Evolutionary conservation across 2,113 vertebrate species (phyloP).

Genomic region (Bubo blakistoni): DNA sequence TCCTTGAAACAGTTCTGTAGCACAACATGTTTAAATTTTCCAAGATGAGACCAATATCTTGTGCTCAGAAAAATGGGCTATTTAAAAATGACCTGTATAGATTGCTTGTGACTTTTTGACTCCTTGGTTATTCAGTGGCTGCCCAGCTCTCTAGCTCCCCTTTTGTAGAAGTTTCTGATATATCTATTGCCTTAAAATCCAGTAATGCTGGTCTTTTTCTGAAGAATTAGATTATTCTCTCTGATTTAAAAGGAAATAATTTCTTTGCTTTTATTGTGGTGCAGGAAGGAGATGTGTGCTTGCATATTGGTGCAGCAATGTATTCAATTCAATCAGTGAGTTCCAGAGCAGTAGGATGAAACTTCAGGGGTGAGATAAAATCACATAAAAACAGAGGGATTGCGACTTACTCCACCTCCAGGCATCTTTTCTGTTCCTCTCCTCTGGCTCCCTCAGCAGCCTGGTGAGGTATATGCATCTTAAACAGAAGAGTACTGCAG

Average conservation of each 20-base stretch:
- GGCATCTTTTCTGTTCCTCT: background rate
- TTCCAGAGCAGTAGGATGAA: background rate
- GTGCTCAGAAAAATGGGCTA: background rate
- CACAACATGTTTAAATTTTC: background rate
- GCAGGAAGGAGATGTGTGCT: background rate
- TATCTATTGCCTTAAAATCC: background rate
- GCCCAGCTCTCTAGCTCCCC: background rate
- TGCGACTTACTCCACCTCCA: background rate
- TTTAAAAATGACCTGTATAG: background rate
- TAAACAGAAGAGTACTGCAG: background rate
- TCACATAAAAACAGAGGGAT: background rate
- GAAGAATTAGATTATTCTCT: background rate
- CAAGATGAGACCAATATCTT: background rate
- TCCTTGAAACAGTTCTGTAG: background rate
- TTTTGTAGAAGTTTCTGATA: background rate
- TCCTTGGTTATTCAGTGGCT: background rate
- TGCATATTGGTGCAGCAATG: background rate
- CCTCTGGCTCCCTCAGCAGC: background rate
- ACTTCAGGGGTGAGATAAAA: background rate
- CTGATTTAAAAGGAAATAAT: background rate
- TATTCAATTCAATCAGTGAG: background rate
- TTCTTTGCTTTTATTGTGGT: background rate
- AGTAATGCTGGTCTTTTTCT: background rate
- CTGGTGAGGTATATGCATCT: background rate
- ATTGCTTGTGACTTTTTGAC: background rate